phyloP scores from a whole-genome alignment of 2,113 vertebrate species.

The Dicrurus megarhynchus region DNA sequence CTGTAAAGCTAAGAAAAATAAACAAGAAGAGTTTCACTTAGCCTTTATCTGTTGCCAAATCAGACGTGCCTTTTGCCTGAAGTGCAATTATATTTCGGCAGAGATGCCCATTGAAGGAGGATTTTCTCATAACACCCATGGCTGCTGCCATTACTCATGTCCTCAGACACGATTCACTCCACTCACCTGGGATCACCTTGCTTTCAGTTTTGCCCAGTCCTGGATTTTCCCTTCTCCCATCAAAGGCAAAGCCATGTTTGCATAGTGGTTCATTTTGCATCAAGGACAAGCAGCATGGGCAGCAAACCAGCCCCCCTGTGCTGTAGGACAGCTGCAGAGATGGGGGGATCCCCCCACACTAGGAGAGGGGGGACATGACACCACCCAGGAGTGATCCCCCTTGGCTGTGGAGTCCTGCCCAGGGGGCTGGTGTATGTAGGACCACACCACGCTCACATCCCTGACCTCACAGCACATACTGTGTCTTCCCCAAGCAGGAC shows the following conservation, averaged over 20 bases:
- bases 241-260: neutral
- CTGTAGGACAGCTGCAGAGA: neutral
- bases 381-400: fast-evolving
- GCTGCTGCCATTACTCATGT: neutral
- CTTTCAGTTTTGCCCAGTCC: neutral
- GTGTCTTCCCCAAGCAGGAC: neutral
- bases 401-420: neutral
- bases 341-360: fast-evolving
- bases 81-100: neutral
- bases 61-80: neutral
- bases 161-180: neutral
- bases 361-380: neutral
- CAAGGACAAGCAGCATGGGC: neutral
- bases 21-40: slow-evolving; percentile 9
- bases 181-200: neutral
- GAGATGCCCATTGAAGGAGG: neutral
- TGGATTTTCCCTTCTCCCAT: neutral
- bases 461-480: neutral
- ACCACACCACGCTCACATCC: neutral
- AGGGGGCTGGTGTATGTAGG: fast-evolving
- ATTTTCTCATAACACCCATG: neutral
- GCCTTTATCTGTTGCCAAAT: neutral
- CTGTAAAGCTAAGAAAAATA: slow-evolving; percentile 31
- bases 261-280: neutral
- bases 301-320: neutral